Evolutionary conservation across 2,797 vertebrate genomes (phyloP), one percentile per base, ranked within the genome.

Genomic region (Gymnothorax javanicus): DNA sequence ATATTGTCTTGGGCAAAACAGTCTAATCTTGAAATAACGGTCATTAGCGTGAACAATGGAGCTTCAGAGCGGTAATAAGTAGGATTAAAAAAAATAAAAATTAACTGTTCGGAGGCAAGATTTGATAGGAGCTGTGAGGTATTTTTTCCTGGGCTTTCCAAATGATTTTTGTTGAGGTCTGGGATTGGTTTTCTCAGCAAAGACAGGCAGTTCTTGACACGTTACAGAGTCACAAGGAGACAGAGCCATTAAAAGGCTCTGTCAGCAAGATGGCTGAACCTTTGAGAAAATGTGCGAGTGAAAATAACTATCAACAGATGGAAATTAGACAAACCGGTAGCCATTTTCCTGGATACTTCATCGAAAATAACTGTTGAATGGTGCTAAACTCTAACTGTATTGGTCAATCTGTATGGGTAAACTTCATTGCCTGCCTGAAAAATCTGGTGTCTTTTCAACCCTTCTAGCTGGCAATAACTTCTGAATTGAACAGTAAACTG

Each of bases 71-170:
- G 33, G 33, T 43, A 43, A 43, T 43, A 43, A 43, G 33, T 1
- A 1, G 33, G 33, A 2, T 43, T 43, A 43, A 43, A 43, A 43
- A 43, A 43, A 43, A 43, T 43, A 1, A 43, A 43, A 43, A 43
- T 43, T 43, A 43, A 43, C 89, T 86, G 90, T 89, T 90, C 90
- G 90, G 92, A 91, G 91, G 92, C 94, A 94, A 95, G 94, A 94
- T 95, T 96, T 95, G 92, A 88, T 91, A 92, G 88, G 90, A 90
- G 91, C 90, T 90, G 92, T 87, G 88, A 94, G 94, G 92, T 93
- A 94, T 94, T 95, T 95, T 86, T 90, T 91, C 88, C 87, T 90
- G 67, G 43, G 87, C 86, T 85, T 88, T 60, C 64, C 69, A 86
- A 90, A 77, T 13, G 87, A 82, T 82, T 88, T 89, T 82, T 89